Evolutionary conservation across 2,888 invertebrate genomes (phyloP).

Genomic region (Dilophus febrilis): DNA sequence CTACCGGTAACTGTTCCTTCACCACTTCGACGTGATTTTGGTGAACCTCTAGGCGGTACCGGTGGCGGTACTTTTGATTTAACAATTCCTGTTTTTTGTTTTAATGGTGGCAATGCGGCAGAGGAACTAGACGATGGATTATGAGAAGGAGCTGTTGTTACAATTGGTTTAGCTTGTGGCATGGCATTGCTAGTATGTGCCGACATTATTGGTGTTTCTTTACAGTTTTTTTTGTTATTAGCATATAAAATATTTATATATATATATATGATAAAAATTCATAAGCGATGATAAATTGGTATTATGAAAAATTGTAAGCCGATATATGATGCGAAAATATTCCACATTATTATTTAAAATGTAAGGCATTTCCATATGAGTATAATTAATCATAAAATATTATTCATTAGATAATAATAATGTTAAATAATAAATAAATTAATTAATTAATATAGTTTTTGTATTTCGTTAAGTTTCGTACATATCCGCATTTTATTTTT

Average conservation of each 20-base stretch:
- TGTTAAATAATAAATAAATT: too few species aligned
- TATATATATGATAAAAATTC: too few species aligned
- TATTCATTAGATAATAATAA: too few species aligned
- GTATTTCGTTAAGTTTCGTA: too few species aligned
- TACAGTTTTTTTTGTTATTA: background rate
- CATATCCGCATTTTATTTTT: too few species aligned
- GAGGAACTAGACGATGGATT: slow-evolving; percentile 34
- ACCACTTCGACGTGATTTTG: slow-evolving; percentile 41
- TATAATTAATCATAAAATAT: too few species aligned
- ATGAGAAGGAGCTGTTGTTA: slow-evolving; percentile 17
- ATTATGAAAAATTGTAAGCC: background rate
- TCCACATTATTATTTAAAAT: background rate
- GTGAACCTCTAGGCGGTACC: slow-evolving; percentile 70
- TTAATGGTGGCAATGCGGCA: slow-evolving; percentile 53
- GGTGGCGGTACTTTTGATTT: slow-evolving; percentile 74
- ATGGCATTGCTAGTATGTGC: too few species aligned
- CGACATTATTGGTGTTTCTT: background rate
- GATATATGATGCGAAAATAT: background rate
- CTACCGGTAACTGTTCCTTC: slow-evolving; percentile 19
- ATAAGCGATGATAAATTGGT: too few species aligned
- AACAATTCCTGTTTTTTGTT: slow-evolving; percentile 45
- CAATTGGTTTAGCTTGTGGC: slow-evolving; percentile 27
- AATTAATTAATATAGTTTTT: too few species aligned
- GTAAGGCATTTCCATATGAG: slow-evolving; percentile 3
- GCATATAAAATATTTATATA: background rate